phyloP scores from a whole-genome alignment of 2,888 invertebrate species.

The Hydrotaea diabolus region DNA sequence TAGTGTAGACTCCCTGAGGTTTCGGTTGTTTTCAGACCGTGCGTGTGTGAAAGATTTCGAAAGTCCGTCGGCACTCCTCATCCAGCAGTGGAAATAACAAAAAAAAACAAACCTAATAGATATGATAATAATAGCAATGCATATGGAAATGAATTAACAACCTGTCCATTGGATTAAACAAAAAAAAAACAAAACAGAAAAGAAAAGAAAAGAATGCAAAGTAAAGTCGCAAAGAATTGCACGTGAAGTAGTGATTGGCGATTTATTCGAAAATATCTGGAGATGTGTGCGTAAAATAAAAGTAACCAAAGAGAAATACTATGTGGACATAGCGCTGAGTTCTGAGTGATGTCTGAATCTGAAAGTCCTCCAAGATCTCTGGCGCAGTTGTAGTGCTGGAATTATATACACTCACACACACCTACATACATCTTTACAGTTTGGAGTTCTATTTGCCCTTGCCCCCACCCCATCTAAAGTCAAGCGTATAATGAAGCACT shows the following conservation, averaged over 20 bases:
- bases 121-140: neutral
- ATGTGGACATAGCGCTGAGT: neutral
- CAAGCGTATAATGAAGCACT: slow-evolving; percentile 58
- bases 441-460: neutral
- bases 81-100: no score
- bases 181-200: no score
- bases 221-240: neutral
- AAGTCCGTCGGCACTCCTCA: slow-evolving; percentile 70
- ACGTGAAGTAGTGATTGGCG: neutral
- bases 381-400: neutral
- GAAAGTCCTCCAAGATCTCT: neutral
- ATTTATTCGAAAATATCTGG: neutral
- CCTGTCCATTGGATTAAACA: neutral
- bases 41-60: slow-evolving; percentile 68
- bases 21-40: slow-evolving; percentile 72
- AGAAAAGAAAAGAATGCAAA: no score
- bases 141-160: neutral
- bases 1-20: slow-evolving; percentile 76
- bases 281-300: neutral
- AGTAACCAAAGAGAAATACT: neutral
- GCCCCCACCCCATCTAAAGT: neutral
- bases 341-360: neutral
- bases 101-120: slow-evolving; percentile 41
- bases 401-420: neutral
- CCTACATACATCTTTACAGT: neutral